Percentiles rank a stretch among this genome's conserved stretches.
Conservation (phyloP, 2,888 invertebrate genomes). For the Acanthacorydalis orientalis region DNA sequence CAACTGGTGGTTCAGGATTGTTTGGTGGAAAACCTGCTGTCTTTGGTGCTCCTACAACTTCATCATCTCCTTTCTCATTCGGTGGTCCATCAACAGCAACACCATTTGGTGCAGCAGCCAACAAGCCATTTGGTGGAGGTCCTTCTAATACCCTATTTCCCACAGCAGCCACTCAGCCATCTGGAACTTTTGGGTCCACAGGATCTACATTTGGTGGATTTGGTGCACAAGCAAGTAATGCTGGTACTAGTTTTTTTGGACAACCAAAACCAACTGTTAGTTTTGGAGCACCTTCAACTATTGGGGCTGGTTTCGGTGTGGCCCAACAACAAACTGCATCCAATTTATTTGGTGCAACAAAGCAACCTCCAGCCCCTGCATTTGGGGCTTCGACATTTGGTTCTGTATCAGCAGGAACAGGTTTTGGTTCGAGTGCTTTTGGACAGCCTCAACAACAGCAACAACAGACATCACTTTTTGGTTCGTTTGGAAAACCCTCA, state of each 20-base stretch:
- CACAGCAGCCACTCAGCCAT: not conserved
- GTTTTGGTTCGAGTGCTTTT: conserved; percentile 15
- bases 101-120: conserved; percentile 27
- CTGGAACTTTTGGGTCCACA: conserved; percentile 6
- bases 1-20: conserved; percentile 37
- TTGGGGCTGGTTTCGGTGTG: conserved; percentile 25
- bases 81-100: conserved; percentile 21
- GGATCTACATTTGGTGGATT: conserved; percentile 18
- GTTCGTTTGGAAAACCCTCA: conserved; percentile 25
- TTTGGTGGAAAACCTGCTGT: conserved; percentile 48
- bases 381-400: conserved; percentile 29
- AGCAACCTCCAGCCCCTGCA: conserved; percentile 24
- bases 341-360: conserved; percentile 19
- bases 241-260: conserved; percentile 22
- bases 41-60: conserved; percentile 37
- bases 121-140: conserved; percentile 32
- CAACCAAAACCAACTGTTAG: conserved; percentile 24
- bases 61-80: conserved; percentile 27
- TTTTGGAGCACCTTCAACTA: conserved; percentile 28
- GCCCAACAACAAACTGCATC: conserved; percentile 25
- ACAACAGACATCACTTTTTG: conserved; percentile 24
- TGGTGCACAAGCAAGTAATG: conserved; percentile 10
- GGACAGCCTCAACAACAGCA: conserved; percentile 17
- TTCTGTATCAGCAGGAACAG: conserved; percentile 13
- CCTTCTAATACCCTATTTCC: conserved; percentile 12